Base-by-base conservation (phyloP, 2,797 vertebrate species). In the Dendrocincla fuliginosa region DNA sequence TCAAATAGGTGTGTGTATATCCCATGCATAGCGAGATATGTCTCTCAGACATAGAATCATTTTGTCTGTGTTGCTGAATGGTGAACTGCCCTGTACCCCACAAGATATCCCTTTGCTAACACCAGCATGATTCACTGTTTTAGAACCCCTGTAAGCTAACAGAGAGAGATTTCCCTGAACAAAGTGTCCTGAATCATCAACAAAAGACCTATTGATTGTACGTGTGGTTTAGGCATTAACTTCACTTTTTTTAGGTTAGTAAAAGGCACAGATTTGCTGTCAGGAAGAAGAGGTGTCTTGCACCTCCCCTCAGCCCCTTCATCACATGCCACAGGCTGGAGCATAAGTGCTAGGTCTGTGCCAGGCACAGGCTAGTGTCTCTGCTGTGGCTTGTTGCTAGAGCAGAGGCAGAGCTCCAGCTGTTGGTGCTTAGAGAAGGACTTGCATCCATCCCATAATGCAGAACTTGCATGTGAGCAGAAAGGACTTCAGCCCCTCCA, bases 1-100 rank as follows among this genome's bases (percentile, higher is more conserved):
- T 8, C 33, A 23, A 1, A 1, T 2, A 13, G 13, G 6, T 50
- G 28, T 49, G 10, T 46, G 12, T 52, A n/a, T 28, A 17, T 46
- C 27, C 24, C 24, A 50, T 14, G 6, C 1, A 37, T 23, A 73
- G 52, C 1, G 0, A 46, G 28, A 59, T 44, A 55, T 19, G 8
- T 6, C 30, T 60, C 5, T 60, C 32, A 86, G 28, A 52, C 16
- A n/a, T 6, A 80, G 23, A 53, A 18, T 83, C 7, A 46, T 32
- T 69, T 79, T 57, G 23, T 13, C 41, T 75, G 56, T 7, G 3
- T 33, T 91, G 11, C 47, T 89, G 50, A 47, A 8, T 85, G 27
- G 44, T 81, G 41, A 78, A 50, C 24, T 84, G 28, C 27, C 27
- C 15, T 47, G 35, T 17, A 55, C 3, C 2, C 10, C 14, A 10